Percentiles rank a stretch among this genome's conserved stretches.
Conservation (phyloP, 2,797 vertebrate species). For the Argentina silus region DNA sequence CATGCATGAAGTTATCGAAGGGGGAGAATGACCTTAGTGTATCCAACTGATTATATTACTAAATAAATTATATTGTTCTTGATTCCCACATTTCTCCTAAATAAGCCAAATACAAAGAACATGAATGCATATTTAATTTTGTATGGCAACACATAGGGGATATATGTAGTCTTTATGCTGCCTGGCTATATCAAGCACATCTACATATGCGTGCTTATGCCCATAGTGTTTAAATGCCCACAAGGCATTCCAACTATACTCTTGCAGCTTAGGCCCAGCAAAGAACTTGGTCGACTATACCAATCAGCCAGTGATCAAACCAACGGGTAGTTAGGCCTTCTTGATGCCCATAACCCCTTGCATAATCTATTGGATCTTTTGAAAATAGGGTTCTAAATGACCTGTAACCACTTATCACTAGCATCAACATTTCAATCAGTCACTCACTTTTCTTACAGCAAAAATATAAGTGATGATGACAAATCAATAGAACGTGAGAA, state of each 20-base stretch:
- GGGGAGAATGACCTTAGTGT: no score
- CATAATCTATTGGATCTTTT: not conserved
- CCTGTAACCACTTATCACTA: not conserved
- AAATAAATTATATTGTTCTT: not conserved
- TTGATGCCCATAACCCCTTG: not conserved
- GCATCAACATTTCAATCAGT: not conserved
- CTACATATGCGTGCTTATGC: not conserved
- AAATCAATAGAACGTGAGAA: not conserved
- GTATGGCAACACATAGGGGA: not conserved
- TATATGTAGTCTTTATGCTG: not conserved
- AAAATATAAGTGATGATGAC: not conserved
- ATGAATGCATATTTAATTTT: not conserved
- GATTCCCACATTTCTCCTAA: not conserved
- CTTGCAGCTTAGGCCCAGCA: not conserved
- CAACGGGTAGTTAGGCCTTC: not conserved
- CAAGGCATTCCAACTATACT: not conserved
- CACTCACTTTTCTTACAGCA: not conserved
- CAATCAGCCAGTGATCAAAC: not conserved
- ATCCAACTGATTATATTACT: no score
- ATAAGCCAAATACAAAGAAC: not conserved
- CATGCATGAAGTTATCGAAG: conserved; percentile 38
- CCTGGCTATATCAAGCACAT: not conserved
- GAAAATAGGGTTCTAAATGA: not conserved
- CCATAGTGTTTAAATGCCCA: not conserved
- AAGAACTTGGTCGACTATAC: not conserved